Percentiles rank a stretch among this genome's conserved stretches.
These are phyloP conservation scores for Pelobates cultripes DNA, from an alignment of 2,797 vertebrate genomes.

Conservation along the genomic window DNA sequence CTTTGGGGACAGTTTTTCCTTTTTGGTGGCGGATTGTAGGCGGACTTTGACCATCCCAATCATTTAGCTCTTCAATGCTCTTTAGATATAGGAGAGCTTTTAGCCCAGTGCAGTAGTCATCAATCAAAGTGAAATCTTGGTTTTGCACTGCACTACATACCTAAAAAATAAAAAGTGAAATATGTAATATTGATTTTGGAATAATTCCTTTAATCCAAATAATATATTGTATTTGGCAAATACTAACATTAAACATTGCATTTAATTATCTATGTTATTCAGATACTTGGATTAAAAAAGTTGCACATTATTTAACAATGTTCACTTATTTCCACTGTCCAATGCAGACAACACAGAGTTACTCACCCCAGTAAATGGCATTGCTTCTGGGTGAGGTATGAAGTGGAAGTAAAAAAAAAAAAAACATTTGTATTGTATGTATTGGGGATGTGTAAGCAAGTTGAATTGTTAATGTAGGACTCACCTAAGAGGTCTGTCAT, in stretches of 20 bases:
- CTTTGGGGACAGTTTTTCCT: slow-evolving; percentile 79
- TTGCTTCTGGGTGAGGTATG: too few relatives aligned
- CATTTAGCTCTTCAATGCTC: slow-evolving; percentile 80
- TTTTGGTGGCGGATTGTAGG: slow-evolving; percentile 80
- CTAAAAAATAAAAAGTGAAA: slow-evolving; percentile 57
- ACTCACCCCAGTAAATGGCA: too few relatives aligned
- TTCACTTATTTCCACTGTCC: too few relatives aligned
- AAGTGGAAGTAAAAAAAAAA: too few relatives aligned
- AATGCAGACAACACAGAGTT: too few relatives aligned
- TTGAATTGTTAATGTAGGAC: too few relatives aligned
- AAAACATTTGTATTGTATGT: too few relatives aligned
- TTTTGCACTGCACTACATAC: slow-evolving; percentile 80
- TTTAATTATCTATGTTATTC: slow-evolving; percentile 45
- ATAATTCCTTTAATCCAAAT: too few relatives aligned
- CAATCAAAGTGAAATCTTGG: slow-evolving; percentile 82
- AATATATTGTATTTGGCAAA: too few relatives aligned
- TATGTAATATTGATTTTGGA: neutral
- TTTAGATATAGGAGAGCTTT: slow-evolving; percentile 83
- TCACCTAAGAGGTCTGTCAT: too few relatives aligned
- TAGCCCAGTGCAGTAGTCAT: slow-evolving; percentile 83
- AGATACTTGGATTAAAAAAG: slow-evolving; percentile 32
- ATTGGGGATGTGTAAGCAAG: too few relatives aligned
- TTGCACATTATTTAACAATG: too few relatives aligned
- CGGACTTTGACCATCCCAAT: slow-evolving; percentile 85
- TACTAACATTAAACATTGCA: slow-evolving; percentile 15